Evolutionary conservation across 2,888 invertebrate genomes (phyloP).

Genomic region (Chrysodeixis includens): DNA sequence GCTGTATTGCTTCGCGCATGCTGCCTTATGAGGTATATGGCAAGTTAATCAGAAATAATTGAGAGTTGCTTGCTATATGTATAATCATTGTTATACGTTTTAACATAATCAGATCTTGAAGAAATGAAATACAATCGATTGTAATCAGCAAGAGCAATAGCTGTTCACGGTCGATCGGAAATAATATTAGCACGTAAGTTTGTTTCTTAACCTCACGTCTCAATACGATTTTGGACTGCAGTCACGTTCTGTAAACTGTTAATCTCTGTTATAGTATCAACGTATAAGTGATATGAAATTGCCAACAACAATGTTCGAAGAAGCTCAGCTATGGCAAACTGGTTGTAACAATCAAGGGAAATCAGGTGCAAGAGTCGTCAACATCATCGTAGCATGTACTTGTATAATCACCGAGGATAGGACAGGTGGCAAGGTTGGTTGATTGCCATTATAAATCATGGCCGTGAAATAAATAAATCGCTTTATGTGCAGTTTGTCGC

Average conservation of each 20-base stretch:
- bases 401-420: slow-evolving; percentile 48
- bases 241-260: slow-evolving; percentile 79
- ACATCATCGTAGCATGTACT: slow-evolving; percentile 46
- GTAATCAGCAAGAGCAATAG: slow-evolving; percentile 30
- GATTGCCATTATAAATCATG: slow-evolving; percentile 48
- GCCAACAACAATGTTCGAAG: slow-evolving; percentile 19
- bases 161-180: slow-evolving; percentile 29
- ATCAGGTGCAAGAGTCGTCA: slow-evolving; percentile 60
- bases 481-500: slow-evolving; percentile 26
- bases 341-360: slow-evolving; percentile 61
- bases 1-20: not conserved
- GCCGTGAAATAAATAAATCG: slow-evolving; percentile 56
- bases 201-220: slow-evolving; percentile 73
- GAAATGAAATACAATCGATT: slow-evolving; percentile 10
- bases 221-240: slow-evolving; percentile 67
- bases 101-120: not conserved
- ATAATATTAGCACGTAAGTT: slow-evolving; percentile 68
- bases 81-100: not conserved
- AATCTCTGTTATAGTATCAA: slow-evolving; percentile 60
- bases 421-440: slow-evolving; percentile 62
- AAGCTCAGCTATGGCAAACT: slow-evolving; percentile 24
- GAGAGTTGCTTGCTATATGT: not conserved
- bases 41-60: not conserved
- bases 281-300: slow-evolving; percentile 59
- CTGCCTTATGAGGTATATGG: slow-evolving; percentile 4